Evolutionary conservation across 2,888 invertebrate species (phyloP).

Genomic region (Troides oblongomaculatus): DNA sequence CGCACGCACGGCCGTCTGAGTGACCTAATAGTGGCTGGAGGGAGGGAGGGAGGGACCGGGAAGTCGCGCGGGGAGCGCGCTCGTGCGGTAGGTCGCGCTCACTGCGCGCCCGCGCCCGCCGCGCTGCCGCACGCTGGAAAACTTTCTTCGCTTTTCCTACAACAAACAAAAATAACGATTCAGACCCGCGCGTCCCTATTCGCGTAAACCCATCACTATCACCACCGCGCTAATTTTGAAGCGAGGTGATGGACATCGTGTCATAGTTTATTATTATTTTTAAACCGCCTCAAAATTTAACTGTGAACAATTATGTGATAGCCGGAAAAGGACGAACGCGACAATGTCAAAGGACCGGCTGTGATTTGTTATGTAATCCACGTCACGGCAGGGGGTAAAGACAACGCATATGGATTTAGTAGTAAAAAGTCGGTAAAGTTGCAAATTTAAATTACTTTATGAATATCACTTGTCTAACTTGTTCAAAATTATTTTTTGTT

Average conservation of each 20-base stretch:
- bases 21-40: conserved; percentile 79
- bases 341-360: conserved; percentile 27
- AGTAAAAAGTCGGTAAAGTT: conserved; percentile 78
- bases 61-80: conserved; percentile 66
- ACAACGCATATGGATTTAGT: conserved; percentile 75
- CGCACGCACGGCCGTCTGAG: conserved; percentile 76
- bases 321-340: neutral
- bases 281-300: neutral
- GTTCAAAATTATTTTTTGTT: too few relatives aligned
- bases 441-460: conserved; percentile 39
- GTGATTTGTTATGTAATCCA: conserved; percentile 56
- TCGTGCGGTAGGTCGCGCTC: conserved; percentile 79
- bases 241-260: conserved; percentile 1
- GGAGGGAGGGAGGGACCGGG: conserved; percentile 79
- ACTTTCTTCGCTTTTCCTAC: conserved; percentile 78
- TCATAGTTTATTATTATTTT: neutral
- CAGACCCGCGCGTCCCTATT: conserved; percentile 23
- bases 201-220: conserved; percentile 20
- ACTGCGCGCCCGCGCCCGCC: conserved; percentile 63
- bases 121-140: conserved; percentile 61
- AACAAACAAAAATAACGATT: conserved; percentile 63
- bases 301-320: conserved; percentile 51
- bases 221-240: neutral
- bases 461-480: neutral
- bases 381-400: conserved; percentile 58